Percentiles rank a stretch among this genome's conserved stretches.
phyloP scores from a whole-genome alignment of 2,113 vertebrate genomes.

The Pollimyrus isidori region DNA sequence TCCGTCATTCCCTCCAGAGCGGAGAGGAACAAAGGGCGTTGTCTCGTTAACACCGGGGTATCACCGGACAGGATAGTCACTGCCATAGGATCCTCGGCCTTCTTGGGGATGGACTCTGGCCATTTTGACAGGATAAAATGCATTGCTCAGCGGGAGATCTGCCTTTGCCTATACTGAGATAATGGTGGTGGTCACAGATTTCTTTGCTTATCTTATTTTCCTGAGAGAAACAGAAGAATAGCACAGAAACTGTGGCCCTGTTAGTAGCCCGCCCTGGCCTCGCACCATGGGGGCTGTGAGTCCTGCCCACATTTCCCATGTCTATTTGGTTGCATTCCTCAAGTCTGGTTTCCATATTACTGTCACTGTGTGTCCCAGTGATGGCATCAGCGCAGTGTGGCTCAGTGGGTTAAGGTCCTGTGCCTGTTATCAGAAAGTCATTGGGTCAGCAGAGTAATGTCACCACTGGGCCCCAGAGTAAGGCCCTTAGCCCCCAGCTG shows the following conservation, averaged over 20 bases:
- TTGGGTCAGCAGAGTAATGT: not conserved
- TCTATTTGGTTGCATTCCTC: not conserved
- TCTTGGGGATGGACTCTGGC: constrained; percentile 15
- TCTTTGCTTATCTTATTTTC: not conserved
- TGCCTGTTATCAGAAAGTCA: not conserved
- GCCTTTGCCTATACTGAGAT: not conserved
- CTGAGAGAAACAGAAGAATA: not conserved
- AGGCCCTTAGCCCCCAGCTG: not conserved
- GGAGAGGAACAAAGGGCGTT: not conserved
- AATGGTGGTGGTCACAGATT: not conserved
- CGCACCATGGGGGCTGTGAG: not conserved
- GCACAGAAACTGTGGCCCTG: not conserved
- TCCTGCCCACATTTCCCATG: not conserved
- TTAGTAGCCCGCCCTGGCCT: not conserved
- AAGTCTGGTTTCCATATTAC: not conserved
- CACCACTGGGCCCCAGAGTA: not conserved
- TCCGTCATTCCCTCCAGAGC: not conserved
- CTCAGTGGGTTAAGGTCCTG: not conserved
- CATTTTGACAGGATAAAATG: not conserved
- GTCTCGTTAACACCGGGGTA: not conserved
- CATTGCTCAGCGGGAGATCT: not conserved
- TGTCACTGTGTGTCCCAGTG: not conserved
- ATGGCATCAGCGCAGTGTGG: not conserved
- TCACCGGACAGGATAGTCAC: not conserved
- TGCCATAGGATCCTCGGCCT: not conserved